These are phyloP conservation scores for Poeciliopsis presidionis DNA, from an alignment of 2,797 vertebrate genomes.

Conservation along the genomic window DNA sequence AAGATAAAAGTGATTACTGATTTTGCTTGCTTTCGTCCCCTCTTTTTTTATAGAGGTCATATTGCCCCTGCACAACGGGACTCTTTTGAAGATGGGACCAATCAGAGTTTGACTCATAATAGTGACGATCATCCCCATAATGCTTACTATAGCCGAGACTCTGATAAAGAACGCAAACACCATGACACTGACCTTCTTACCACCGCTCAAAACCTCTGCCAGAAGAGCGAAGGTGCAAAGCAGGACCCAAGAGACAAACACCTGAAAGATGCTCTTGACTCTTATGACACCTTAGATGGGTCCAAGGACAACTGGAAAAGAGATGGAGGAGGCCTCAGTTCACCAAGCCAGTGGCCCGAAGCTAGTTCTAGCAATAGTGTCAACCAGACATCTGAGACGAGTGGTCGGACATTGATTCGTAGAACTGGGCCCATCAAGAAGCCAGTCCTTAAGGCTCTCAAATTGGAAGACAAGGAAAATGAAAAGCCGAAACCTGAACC, in stretches of 20 bases:
- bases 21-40: conserved; percentile 8
- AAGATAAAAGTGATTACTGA: not conserved
- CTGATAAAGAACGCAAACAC: conserved; percentile 81
- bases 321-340: conserved; percentile 69
- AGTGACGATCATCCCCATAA: conserved; percentile 77
- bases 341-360: conserved; percentile 85
- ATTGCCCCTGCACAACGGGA: conserved; percentile 84
- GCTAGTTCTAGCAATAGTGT: conserved; percentile 67
- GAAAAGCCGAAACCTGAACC: conserved; percentile 90
- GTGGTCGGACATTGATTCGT: conserved; percentile 82
- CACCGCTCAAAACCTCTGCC: conserved; percentile 74
- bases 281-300: conserved; percentile 65
- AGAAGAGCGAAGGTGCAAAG: conserved; percentile 80
- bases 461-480: conserved; percentile 97
- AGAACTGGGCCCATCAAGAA: conserved; percentile 97
- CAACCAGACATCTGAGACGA: conserved; percentile 85
- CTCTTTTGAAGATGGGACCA: conserved; percentile 87
- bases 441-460: conserved; percentile 95
- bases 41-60: conserved; percentile 83
- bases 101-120: conserved; percentile 80
- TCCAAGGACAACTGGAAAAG: conserved; percentile 89
- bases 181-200: conserved; percentile 81
- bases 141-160: conserved; percentile 81
- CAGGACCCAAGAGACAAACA: conserved; percentile 82
- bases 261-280: conserved; percentile 78